Evolutionary conservation across 2,113 vertebrate species (phyloP), one percentile per base, ranked within the genome.

Genomic region (Pseudopipra pipra): DNA sequence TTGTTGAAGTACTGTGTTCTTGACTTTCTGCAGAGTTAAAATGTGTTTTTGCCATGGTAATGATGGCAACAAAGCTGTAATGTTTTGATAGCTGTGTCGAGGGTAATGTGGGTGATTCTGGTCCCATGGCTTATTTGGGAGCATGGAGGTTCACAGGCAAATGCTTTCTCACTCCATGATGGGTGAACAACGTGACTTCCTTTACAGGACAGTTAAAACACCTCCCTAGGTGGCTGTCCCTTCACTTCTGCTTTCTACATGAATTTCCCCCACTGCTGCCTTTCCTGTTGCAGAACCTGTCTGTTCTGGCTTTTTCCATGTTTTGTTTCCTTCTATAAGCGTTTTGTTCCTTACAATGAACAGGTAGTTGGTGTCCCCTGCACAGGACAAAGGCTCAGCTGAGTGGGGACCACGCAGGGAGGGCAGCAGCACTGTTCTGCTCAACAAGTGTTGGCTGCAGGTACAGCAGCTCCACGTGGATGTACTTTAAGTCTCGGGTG

Each of bases 391-490:
- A 15, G 13, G 31, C 14, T 5, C 10, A 41, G 19, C 37, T 39
- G 73, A n/a, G 47, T 2, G 31, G 0, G 1, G 1, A 15, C 8
- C 10, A 0, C 1, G 11, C 14, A 13, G 39, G 6, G 17, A 15
- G 12, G 52, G 49, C 52, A 12, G 81, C 51, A 24, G 16, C 10
- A 8, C 44, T 20, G 18, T 72, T 28, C 27, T 77, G 56, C 62
- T 73, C 67, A 6, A 1, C 7, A 8, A 1, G 12, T 3, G 24
- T 2, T 74, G 58, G 35, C 52, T 68, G 73, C 27, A 9, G 31
- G 2, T 28, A 25, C 6, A 28, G 44, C 44, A 55, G 47, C 14
- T 77, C 43, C 4, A 0, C 2, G 0, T 0, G 1, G 19, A 30
- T 46, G 30, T 65, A 0, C 14, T 59, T 16, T 30, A 31, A 30